These are phyloP conservation scores for Anser cygnoides DNA, from an alignment of 2,113 vertebrate genomes.

Conservation along the genomic window DNA sequence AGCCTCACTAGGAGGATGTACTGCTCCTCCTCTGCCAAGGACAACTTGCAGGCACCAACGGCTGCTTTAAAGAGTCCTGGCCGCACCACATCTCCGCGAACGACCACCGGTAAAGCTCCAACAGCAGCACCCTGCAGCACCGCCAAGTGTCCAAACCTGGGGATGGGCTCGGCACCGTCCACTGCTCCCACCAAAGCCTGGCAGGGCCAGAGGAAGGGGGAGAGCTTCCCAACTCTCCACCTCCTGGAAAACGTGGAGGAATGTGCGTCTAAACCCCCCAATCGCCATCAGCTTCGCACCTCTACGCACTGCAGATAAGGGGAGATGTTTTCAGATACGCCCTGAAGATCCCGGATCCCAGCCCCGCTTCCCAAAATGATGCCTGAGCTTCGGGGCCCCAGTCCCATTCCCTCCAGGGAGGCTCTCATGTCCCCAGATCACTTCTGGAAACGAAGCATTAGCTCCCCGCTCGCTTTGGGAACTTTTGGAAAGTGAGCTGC, in stretches of 20 bases:
- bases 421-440: background rate
- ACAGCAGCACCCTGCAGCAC: accelerated
- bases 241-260: background rate
- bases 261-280: background rate
- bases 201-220: background rate
- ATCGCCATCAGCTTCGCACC: background rate
- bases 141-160: background rate
- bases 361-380: background rate
- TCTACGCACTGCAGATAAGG: background rate
- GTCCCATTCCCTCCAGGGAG: background rate
- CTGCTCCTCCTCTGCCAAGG: background rate
- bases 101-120: background rate
- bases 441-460: background rate
- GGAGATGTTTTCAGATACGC: accelerated
- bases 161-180: background rate
- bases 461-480: background rate
- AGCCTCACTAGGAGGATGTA: background rate
- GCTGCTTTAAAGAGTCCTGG: background rate
- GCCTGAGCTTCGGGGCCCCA: accelerated
- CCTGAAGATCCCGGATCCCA: background rate
- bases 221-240: background rate
- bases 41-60: background rate
- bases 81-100: background rate
- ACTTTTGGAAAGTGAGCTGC: background rate
- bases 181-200: background rate